Percentiles rank a stretch among this genome's conserved stretches.
Conservation (phyloP, 2,888 invertebrate species). For the Phengaris arion region DNA sequence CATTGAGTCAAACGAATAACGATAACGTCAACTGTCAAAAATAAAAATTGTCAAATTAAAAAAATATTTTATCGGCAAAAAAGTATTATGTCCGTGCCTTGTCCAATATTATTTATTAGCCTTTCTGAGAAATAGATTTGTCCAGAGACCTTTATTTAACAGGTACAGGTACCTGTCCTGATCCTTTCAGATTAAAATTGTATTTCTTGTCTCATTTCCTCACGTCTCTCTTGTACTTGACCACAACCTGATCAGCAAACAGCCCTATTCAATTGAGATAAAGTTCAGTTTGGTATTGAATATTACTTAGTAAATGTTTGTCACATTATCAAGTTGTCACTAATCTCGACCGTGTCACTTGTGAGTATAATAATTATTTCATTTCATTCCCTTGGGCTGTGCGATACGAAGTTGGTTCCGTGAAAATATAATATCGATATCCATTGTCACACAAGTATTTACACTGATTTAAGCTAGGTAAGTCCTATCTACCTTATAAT, state of each 20-base stretch:
- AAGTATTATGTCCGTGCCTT: background rate
- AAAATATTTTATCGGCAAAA: background rate
- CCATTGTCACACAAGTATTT: background rate
- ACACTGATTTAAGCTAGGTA: background rate
- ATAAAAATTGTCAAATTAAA: background rate
- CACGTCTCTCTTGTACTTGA: background rate
- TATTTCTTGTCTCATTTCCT: background rate
- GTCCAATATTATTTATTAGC: background rate
- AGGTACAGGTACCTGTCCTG: background rate
- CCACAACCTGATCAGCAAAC: background rate
- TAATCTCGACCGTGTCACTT: background rate
- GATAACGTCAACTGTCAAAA: background rate
- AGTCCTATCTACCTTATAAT: background rate
- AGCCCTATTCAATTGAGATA: background rate
- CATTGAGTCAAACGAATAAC: no score
- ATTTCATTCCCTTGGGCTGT: background rate
- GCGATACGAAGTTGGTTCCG: background rate
- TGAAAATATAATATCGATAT: background rate
- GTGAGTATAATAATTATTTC: background rate
- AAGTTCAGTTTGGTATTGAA: background rate
- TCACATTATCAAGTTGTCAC: slow-evolving; percentile 1
- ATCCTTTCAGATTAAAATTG: background rate
- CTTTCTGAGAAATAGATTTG: background rate
- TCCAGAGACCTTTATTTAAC: background rate
- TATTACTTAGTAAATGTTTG: background rate